A percentile compares a stretch with the other conserved stretches of the same genome.
Conservation (phyloP, 2,888 invertebrate species). For the Drosophila dives region DNA sequence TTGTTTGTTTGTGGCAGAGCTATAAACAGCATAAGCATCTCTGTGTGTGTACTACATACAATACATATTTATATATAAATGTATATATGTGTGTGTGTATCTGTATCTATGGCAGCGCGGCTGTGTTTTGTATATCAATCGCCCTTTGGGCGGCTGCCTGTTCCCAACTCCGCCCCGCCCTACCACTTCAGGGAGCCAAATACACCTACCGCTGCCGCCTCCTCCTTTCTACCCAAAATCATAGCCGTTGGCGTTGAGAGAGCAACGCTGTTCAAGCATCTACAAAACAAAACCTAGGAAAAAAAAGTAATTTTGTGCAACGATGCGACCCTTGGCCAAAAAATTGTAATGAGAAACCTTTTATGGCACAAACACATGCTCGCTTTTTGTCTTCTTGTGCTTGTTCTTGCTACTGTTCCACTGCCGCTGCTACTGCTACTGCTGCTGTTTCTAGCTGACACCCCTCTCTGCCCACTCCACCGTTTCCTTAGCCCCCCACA, state of each 20-base stretch:
- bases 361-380: slow-evolving; percentile 76
- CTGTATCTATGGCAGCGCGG: slow-evolving; percentile 38
- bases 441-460: slow-evolving; percentile 15
- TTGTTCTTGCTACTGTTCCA: slow-evolving; percentile 24
- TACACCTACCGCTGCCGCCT: slow-evolving; percentile 25
- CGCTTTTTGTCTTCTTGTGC: slow-evolving; percentile 58
- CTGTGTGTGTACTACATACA: slow-evolving; percentile 30
- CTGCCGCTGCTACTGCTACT: slow-evolving; percentile 8
- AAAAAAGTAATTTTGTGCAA: slow-evolving; percentile 76
- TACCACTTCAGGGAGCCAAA: slow-evolving; percentile 24
- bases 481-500: neutral
- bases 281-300: slow-evolving; percentile 17
- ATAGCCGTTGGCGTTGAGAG: slow-evolving; percentile 55
- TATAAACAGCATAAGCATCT: slow-evolving; percentile 68
- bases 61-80: neutral
- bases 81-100: slow-evolving; percentile 17
- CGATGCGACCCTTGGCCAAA: slow-evolving; percentile 79
- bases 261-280: slow-evolving; percentile 44
- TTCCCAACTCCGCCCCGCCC: slow-evolving; percentile 24
- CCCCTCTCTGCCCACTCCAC: neutral
- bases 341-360: slow-evolving; percentile 77
- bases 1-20: slow-evolving; percentile 46
- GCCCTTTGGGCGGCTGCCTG: slow-evolving; percentile 53
- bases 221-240: slow-evolving; percentile 14
- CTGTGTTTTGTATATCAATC: slow-evolving; percentile 67